Conservation (phyloP, 2,888 invertebrate genomes). For the Drosophila cognata region DNA sequence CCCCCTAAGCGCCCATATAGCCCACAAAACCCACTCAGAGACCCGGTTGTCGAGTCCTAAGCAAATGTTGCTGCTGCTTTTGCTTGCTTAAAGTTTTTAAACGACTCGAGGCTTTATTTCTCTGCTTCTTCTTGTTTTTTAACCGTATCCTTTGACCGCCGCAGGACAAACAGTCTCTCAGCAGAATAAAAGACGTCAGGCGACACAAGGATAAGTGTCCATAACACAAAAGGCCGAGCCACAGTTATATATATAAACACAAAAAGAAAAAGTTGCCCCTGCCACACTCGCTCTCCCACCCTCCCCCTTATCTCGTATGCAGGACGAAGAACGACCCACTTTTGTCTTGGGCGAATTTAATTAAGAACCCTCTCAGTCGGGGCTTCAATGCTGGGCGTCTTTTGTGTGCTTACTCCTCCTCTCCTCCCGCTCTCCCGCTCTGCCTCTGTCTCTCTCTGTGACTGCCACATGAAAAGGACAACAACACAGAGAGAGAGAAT, state of each 20-base stretch:
- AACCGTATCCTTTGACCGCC: slow-evolving; percentile 74
- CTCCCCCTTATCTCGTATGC: slow-evolving; percentile 10
- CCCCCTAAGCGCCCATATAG: not conserved
- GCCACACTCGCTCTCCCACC: not conserved
- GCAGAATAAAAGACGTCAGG: slow-evolving; percentile 52
- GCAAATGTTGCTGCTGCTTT: slow-evolving; percentile 46
- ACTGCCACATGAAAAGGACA: slow-evolving; percentile 41
- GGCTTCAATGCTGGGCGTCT: slow-evolving; percentile 51
- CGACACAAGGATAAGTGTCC: slow-evolving; percentile 70
- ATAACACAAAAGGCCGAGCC: slow-evolving; percentile 60
- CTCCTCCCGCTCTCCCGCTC: not conserved
- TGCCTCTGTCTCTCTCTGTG: not conserved
- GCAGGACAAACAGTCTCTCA: slow-evolving; percentile 68
- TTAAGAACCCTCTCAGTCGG: slow-evolving; percentile 73
- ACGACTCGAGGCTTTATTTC: slow-evolving; percentile 30
- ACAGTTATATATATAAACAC: slow-evolving; percentile 14
- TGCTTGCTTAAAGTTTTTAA: slow-evolving; percentile 50
- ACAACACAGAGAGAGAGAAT: not conserved
- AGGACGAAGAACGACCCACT: slow-evolving; percentile 49
- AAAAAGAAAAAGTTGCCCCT: slow-evolving; percentile 15
- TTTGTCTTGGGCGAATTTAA: slow-evolving; percentile 75
- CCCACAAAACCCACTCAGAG: not conserved
- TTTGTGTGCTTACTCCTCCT: slow-evolving; percentile 40
- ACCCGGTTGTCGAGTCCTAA: slow-evolving; percentile 47
- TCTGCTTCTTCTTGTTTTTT: slow-evolving; percentile 8